Evolutionary conservation across 2,113 vertebrate species (phyloP).

Genomic region (Phylloscopus whistleri): DNA sequence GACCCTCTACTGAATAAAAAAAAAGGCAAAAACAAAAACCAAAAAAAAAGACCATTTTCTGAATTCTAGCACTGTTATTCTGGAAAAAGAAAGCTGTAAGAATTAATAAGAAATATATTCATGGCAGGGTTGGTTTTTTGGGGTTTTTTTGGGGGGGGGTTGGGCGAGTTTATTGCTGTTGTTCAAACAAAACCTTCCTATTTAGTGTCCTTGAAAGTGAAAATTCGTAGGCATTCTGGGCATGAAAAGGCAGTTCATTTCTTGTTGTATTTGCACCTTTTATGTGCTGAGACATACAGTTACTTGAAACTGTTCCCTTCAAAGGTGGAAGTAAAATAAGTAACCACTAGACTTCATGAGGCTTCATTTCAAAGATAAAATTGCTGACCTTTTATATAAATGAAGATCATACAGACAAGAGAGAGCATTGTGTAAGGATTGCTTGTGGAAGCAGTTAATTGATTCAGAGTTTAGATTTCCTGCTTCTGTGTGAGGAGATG

Average conservation of each 20-base stretch:
- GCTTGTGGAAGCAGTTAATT: neutral
- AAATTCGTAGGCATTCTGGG: neutral
- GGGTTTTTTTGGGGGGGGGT: neutral
- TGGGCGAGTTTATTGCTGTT: neutral
- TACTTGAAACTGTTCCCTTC: slow-evolving; percentile 22
- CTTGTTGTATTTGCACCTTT: slow-evolving; percentile 1
- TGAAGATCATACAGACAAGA: neutral
- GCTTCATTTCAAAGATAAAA: slow-evolving; percentile 24
- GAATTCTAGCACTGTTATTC: neutral
- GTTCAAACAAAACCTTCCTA: neutral
- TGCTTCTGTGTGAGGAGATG: neutral
- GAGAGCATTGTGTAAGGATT: neutral
- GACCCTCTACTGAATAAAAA: neutral
- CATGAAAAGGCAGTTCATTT: neutral
- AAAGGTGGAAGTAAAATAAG: slow-evolving; percentile 30
- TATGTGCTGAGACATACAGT: neutral
- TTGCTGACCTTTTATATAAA: slow-evolving; percentile 10
- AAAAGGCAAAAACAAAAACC: no score
- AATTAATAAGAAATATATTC: neutral
- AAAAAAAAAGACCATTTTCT: neutral
- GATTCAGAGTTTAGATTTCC: neutral
- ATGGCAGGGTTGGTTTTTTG: neutral
- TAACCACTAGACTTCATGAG: neutral
- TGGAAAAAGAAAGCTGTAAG: neutral
- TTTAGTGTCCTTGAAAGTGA: neutral